Evolutionary conservation across 2,797 vertebrate genomes (phyloP).

Genomic region (Sebastes hopkinsi): DNA sequence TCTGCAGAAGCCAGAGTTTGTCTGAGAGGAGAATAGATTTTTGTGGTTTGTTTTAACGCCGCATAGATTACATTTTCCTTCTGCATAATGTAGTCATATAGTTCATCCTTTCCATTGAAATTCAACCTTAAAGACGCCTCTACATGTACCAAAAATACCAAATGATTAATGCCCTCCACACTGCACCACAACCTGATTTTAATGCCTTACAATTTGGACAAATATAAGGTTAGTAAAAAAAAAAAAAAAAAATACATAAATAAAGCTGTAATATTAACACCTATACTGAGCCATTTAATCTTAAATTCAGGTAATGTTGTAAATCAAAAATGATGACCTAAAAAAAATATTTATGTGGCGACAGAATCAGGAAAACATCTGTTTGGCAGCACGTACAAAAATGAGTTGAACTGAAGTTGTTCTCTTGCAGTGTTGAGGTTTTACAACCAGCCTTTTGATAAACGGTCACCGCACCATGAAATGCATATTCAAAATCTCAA

Average conservation of each 20-base stretch:
- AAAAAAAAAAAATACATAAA: neutral
- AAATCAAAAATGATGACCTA: neutral
- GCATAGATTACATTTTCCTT: neutral
- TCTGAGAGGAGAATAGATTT: neutral
- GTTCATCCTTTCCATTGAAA: neutral
- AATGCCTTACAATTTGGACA: neutral
- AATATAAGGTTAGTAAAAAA: neutral
- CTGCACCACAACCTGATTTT: neutral
- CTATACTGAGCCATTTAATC: too few relatives aligned
- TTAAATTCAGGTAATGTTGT: neutral
- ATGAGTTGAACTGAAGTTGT: neutral
- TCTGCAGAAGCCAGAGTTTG: neutral
- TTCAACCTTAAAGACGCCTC: neutral
- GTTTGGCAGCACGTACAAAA: neutral
- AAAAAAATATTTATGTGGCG: neutral
- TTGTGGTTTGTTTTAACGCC: neutral
- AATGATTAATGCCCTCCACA: slow-evolving; percentile 27
- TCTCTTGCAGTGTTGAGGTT: neutral
- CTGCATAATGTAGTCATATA: neutral
- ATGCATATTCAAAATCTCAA: neutral
- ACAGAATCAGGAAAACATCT: neutral
- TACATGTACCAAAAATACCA: neutral
- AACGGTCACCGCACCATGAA: neutral
- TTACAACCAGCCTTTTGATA: neutral
- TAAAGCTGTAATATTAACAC: neutral